phyloP scores from a whole-genome alignment of 2,113 vertebrate species.

The Beaufortia kweichowensis region DNA sequence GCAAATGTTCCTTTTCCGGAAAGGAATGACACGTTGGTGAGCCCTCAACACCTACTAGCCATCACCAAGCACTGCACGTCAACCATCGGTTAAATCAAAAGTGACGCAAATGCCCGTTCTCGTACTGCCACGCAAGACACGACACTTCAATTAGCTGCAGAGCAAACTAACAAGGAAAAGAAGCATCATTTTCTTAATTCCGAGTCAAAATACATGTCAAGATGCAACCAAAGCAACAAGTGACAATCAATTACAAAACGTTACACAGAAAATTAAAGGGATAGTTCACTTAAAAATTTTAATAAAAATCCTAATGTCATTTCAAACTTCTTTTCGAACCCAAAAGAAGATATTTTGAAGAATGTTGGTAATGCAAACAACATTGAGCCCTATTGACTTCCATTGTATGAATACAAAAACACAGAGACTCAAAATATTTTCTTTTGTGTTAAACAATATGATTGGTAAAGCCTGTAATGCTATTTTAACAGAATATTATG shows the following conservation, averaged over 20 bases:
- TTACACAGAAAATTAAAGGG: too few relatives aligned
- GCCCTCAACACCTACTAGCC: background rate
- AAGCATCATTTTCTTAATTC: slow-evolving; percentile 13
- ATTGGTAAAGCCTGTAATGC: background rate
- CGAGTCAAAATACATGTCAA: slow-evolving; percentile 6
- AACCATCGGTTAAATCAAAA: slow-evolving; percentile 8
- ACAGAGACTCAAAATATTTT: too few relatives aligned
- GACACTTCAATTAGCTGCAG: slow-evolving; percentile 21
- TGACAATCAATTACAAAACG: slow-evolving; percentile 46
- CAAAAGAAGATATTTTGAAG: too few relatives aligned
- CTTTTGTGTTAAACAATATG: slow-evolving; percentile 11
- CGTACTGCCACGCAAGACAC: slow-evolving; percentile 11
- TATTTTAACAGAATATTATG: background rate
- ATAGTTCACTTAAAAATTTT: too few relatives aligned
- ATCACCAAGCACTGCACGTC: background rate
- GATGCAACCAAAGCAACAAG: background rate
- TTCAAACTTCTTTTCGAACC: too few relatives aligned
- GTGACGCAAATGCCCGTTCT: slow-evolving; percentile 4
- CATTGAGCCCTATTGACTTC: too few relatives aligned
- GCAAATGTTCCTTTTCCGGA: background rate
- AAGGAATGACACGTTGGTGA: background rate
- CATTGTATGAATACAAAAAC: too few relatives aligned
- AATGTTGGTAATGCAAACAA: too few relatives aligned
- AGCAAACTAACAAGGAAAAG: slow-evolving; percentile 10
- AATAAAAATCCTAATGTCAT: too few relatives aligned